Evolutionary conservation across 2,888 invertebrate species (phyloP), one percentile per base, ranked within the genome.

Genomic region (Hermaeophaga mercurialis): DNA sequence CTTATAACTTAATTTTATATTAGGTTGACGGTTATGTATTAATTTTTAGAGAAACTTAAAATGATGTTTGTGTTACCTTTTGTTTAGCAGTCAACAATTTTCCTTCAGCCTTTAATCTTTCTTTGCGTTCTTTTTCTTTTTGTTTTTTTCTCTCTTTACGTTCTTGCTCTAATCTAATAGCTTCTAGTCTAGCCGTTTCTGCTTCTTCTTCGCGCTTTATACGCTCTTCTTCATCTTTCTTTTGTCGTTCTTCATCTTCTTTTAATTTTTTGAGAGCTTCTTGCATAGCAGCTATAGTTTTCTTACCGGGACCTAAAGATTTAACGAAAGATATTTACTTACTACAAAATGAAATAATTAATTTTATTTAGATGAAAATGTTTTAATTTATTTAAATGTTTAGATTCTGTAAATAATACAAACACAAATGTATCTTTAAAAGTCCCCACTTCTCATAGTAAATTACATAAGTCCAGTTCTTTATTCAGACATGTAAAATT

Each of bases 41-140:
- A 33, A 15, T 18, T 18, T 33, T 15, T 46, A 15, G 12, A 46
- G n/a, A n/a, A 8, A 46, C 8, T 11, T 33, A 14, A 46, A 3
- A 9, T 6, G 15, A 9, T 6, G 6, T 15, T 17, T n/a, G 6
- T 12, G 17, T 22, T 38, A 49, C 43, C 43, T 94, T 96, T 75
- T 99, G 96, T 76, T 96, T 96, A 0, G 92, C 88, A 1, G 96
- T 96, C 56, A 97, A 79, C 24, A 95, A 81, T 78, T 95, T 97
- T 1, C 98, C 98, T 79, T 97, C 97, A n/a, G 92, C 93, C 77
- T 97, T 97, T 66, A 95, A 81, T 72, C 94, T 84, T 70, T 94
- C 94, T 77, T 93, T 94, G 45, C 91, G 84, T 73, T 96, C 96
- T 72, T 94, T 94, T 78, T 96, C 52, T 24, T 52, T 52, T 33